Conservation (phyloP, 2,797 vertebrate species). For the Carcharodon carcharias region DNA sequence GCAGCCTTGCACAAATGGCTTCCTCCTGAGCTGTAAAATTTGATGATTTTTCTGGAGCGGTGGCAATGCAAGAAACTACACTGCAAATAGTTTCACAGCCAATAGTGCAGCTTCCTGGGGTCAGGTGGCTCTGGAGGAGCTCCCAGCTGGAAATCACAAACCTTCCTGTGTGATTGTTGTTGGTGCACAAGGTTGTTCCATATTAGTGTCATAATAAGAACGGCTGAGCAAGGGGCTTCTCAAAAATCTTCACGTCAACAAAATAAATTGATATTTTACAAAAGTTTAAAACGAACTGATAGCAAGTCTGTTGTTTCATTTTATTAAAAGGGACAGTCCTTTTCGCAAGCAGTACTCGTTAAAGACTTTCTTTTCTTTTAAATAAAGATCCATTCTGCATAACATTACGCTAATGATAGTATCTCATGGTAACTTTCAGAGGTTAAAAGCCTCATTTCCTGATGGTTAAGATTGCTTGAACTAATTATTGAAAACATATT, state of each 20-base stretch:
- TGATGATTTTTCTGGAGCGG: background rate
- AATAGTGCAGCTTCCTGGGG: background rate
- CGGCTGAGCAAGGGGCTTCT: background rate
- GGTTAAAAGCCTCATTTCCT: background rate
- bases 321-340: background rate
- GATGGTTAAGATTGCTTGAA: background rate
- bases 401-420: background rate
- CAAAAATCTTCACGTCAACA: background rate
- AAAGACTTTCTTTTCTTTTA: background rate
- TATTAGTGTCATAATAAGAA: background rate
- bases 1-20: background rate
- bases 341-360: background rate
- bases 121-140: background rate
- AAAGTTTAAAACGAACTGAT: background rate
- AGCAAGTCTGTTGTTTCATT: background rate
- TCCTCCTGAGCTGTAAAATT: background rate
- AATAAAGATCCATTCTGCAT: background rate
- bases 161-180: background rate
- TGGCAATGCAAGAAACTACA: background rate
- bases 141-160: background rate
- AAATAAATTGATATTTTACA: background rate
- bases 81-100: background rate
- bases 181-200: background rate
- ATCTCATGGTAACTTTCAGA: background rate
- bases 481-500: background rate